Base-by-base conservation (phyloP, 1,140 invertebrate genomes). In the Camponotus floridanus region DNA sequence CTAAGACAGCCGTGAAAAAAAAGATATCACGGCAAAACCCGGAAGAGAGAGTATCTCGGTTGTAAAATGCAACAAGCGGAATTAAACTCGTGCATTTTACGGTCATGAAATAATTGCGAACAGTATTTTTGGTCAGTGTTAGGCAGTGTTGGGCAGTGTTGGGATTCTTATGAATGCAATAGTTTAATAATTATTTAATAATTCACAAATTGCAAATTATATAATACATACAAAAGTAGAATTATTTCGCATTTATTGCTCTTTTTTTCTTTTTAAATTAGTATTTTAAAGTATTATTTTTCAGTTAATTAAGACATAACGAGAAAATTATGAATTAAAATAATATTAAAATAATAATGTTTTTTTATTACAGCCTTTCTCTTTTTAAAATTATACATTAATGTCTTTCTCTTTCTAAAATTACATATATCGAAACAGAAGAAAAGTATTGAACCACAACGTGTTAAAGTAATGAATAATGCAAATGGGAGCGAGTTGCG, bases 401-500 rank as follows among this genome's bases (percentile, higher is more conserved):
- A 6, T 18, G 4, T 2, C 36, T 39, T 8, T 42, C 39, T 42
- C 39, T 42, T 42, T 45, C 2, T 45, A 45, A 45, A 45, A 45
- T 45, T 45, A 45, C 26, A 73, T 45, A 18, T 26, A 11, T 31
- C n/a, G 21, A 31, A n/a, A 1, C 11, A 36, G 45, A n/a, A 8
- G 21, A 61, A 74, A 48, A 62, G 3, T 26, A 55, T 4, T 3
- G 9, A 71, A 73, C 7, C 26, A 55, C 79, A 71, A 1, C n/a
- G 4, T 36, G 55, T 71, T 42, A 59, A 70, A 15, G n/a, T 59
- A 61, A 70, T 61, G 33, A 55, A 80, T 31, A 70, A 61, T 59
- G 21, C 21, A 39, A 70, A 15, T 8, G n/a, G 15, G 26, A 33
- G n/a, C n/a, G 5, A 64, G 39, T 39, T 79, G 45, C 8, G 33